phyloP scores from a whole-genome alignment of 2,113 vertebrate genomes.

The Jaculus jaculus region DNA sequence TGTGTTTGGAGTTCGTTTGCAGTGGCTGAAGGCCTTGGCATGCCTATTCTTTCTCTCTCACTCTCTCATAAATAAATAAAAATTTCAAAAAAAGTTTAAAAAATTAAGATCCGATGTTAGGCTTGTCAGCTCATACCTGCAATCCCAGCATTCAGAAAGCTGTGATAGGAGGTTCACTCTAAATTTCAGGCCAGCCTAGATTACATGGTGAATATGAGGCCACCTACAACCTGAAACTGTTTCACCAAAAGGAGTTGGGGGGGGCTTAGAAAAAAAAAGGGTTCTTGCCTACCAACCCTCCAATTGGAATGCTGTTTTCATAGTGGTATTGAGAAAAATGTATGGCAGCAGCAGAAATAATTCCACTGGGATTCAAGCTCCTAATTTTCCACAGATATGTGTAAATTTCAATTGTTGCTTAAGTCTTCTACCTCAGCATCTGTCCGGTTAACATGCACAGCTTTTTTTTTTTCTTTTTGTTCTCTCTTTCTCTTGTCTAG shows the following conservation, averaged over 20 bases:
- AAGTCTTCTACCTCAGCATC: slow-evolving; percentile 1
- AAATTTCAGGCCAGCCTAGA: neutral
- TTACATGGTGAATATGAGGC: neutral
- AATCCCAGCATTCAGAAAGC: too few species aligned
- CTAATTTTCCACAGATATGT: slow-evolving; percentile 21
- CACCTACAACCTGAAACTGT: too few species aligned
- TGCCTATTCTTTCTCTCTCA: too few species aligned
- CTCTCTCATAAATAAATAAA: too few species aligned
- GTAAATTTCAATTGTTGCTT: neutral
- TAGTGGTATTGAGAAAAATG: neutral
- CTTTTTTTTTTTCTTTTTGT: neutral
- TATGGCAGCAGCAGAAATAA: slow-evolving; percentile 13
- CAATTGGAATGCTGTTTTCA: slow-evolving; percentile 19
- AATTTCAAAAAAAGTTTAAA: too few species aligned
- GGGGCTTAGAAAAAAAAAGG: too few species aligned
- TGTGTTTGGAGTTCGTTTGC: too few species aligned
- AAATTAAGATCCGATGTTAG: too few species aligned
- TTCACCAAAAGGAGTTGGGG: neutral
- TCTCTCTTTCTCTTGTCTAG: neutral
- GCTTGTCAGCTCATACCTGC: too few species aligned
- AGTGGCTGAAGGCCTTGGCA: too few species aligned
- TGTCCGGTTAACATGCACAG: neutral
- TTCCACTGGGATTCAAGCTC: neutral
- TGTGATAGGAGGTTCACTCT: too few species aligned
- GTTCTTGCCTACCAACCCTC: neutral